phyloP scores from a whole-genome alignment of 2,888 invertebrate species.

The Caradrina kadenii region DNA sequence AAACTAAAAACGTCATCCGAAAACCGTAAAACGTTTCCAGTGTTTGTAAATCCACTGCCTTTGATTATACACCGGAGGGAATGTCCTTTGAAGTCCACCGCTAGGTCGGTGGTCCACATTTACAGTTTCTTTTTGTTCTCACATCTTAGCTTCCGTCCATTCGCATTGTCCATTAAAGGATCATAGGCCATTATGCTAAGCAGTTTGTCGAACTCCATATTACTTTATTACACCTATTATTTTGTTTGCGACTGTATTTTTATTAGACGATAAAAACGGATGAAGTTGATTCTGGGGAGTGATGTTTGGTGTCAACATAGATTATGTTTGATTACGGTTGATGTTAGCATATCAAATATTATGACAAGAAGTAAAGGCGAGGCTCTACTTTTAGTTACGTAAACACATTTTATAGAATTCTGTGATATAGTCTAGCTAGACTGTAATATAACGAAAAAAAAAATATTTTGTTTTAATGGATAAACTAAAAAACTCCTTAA shows the following conservation, averaged over 20 bases:
- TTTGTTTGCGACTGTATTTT: constrained; percentile 62
- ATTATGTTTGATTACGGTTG: constrained; percentile 47
- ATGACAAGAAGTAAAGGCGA: constrained; percentile 29
- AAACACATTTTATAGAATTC: constrained; percentile 26
- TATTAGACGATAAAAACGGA: constrained; percentile 60
- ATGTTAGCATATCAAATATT: constrained; percentile 56
- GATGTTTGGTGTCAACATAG: constrained; percentile 59
- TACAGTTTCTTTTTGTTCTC: constrained; percentile 80
- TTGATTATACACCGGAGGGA: constrained; percentile 74
- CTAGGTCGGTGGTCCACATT: constrained; percentile 85
- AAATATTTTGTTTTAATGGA: too few species aligned
- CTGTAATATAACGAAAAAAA: too few species aligned
- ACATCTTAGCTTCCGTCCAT: constrained; percentile 83
- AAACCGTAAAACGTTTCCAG: constrained; percentile 68
- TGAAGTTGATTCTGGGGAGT: constrained; percentile 57
- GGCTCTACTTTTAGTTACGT: constrained; percentile 33
- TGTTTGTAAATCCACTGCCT: constrained; percentile 48
- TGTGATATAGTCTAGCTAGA: not conserved
- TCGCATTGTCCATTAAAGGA: constrained; percentile 80
- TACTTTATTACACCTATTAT: constrained; percentile 64
- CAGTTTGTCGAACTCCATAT: constrained; percentile 72
- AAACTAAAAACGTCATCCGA: constrained; percentile 34
- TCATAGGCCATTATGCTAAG: constrained; percentile 78
- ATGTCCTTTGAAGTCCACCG: constrained; percentile 84
- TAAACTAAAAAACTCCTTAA: too few species aligned